Conservation (phyloP, 2,797 vertebrate genomes). For the Acanthopagrus latus region DNA sequence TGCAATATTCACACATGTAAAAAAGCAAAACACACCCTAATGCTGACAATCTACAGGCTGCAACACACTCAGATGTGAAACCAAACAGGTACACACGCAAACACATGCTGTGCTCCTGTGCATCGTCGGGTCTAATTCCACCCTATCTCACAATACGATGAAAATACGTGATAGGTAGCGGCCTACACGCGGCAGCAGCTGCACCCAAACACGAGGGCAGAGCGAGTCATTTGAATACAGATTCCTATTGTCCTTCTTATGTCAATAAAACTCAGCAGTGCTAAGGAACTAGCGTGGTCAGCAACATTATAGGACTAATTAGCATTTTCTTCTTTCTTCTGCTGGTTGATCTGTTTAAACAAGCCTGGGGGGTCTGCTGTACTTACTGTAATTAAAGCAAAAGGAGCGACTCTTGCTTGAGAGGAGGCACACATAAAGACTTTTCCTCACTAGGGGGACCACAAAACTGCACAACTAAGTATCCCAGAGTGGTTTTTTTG, state of each 20-base stretch:
- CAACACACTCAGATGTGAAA: constrained; percentile 10
- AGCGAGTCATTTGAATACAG: constrained; percentile 81
- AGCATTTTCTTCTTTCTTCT: constrained; percentile 85
- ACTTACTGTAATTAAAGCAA: constrained; percentile 86
- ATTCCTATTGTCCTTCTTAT: constrained; percentile 84
- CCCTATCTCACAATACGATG: constrained; percentile 36
- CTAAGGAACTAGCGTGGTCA: constrained; percentile 80
- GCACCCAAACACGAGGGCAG: constrained; percentile 63
- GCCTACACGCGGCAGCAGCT: constrained; percentile 36
- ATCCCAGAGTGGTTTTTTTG: constrained; percentile 69
- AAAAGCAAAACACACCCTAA: constrained; percentile 47
- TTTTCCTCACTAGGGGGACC: constrained; percentile 59
- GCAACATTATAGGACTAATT: constrained; percentile 84
- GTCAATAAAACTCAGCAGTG: constrained; percentile 84
- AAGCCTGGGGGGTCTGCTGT: constrained; percentile 82
- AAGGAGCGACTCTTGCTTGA: constrained; percentile 70
- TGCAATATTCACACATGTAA: constrained; percentile 68
- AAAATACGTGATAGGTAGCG: constrained; percentile 38
- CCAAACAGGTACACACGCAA: constrained; percentile 40
- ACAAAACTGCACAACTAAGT: constrained; percentile 57
- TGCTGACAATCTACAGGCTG: constrained; percentile 34
- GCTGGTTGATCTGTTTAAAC: constrained; percentile 83
- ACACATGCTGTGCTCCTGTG: background rate
- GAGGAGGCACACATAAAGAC: constrained; percentile 71
- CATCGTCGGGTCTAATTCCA: constrained; percentile 37